These are phyloP conservation scores for Rhimphoctona megacephalus DNA, from an alignment of 2,888 invertebrate species.

Conservation along the genomic window DNA sequence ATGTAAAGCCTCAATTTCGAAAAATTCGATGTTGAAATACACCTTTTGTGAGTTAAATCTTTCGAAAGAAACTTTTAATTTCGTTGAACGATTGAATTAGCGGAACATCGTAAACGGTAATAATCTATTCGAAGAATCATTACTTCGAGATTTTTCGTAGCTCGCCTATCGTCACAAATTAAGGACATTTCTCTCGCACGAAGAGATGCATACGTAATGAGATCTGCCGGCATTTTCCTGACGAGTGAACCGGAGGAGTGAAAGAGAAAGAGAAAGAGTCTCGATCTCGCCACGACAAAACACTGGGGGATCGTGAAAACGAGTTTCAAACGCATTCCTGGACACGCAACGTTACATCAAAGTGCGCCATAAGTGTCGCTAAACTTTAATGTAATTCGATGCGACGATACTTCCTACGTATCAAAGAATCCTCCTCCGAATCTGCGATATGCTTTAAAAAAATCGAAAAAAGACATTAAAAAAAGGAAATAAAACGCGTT, in stretches of 20 bases:
- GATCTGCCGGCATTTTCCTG: background rate
- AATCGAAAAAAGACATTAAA: background rate
- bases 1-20: background rate
- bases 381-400: constrained; percentile 15
- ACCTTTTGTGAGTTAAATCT: background rate
- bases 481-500: constrained; percentile 19
- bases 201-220: constrained; percentile 55
- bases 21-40: background rate
- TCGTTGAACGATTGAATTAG: background rate
- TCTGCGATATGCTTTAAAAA: background rate
- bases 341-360: constrained; percentile 32
- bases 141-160: constrained; percentile 1
- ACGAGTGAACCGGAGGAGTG: background rate
- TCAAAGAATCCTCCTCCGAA: constrained; percentile 48
- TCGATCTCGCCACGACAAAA: constrained; percentile 18
- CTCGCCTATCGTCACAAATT: background rate
- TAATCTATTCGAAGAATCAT: background rate
- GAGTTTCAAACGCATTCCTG: constrained; percentile 59
- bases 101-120: background rate
- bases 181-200: constrained; percentile 47
- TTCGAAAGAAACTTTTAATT: background rate
- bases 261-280: constrained; percentile 4
- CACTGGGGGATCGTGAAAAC: constrained; percentile 41
- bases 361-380: constrained; percentile 37
- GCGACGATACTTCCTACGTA: constrained; percentile 35